Conservation (phyloP, 2,113 vertebrate species). For the Piliocolobus tephrosceles region DNA sequence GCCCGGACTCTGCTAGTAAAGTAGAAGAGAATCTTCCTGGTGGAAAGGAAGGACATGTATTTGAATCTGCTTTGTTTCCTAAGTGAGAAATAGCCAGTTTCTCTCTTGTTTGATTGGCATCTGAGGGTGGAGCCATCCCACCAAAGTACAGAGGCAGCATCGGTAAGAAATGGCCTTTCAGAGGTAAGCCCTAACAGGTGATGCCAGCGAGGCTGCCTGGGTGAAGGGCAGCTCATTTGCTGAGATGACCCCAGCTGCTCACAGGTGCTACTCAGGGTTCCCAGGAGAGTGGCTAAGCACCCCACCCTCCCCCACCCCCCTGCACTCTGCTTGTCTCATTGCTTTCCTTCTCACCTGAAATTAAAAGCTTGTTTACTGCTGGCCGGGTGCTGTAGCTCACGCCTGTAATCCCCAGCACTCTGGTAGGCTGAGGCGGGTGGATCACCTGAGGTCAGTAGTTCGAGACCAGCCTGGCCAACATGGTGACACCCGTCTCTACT, state of each 20-base stretch:
- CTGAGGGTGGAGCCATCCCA: neutral
- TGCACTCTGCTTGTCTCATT: neutral
- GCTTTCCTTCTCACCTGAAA: neutral
- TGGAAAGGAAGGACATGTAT: neutral
- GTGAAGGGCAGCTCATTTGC: neutral
- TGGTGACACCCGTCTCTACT: too few relatives aligned
- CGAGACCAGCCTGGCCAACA: too few relatives aligned
- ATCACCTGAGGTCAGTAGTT: too few relatives aligned
- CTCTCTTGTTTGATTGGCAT: neutral
- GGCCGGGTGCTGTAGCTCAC: too few relatives aligned
- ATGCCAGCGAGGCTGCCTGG: neutral
- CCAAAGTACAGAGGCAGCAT: too few relatives aligned
- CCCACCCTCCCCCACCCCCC: too few relatives aligned
- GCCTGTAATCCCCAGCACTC: too few relatives aligned
- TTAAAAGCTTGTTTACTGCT: neutral
- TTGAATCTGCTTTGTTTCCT: neutral
- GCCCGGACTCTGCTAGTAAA: neutral
- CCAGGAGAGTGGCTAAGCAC: neutral
- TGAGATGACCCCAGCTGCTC: neutral
- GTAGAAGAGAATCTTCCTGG: neutral
- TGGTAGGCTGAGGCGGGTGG: too few relatives aligned
- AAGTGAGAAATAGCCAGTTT: neutral
- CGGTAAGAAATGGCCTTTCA: neutral
- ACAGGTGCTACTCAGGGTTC: neutral
- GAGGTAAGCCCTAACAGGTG: neutral